Evolutionary conservation across 2,113 vertebrate genomes (phyloP).

Genomic region (Engraulis encrasicolus): DNA sequence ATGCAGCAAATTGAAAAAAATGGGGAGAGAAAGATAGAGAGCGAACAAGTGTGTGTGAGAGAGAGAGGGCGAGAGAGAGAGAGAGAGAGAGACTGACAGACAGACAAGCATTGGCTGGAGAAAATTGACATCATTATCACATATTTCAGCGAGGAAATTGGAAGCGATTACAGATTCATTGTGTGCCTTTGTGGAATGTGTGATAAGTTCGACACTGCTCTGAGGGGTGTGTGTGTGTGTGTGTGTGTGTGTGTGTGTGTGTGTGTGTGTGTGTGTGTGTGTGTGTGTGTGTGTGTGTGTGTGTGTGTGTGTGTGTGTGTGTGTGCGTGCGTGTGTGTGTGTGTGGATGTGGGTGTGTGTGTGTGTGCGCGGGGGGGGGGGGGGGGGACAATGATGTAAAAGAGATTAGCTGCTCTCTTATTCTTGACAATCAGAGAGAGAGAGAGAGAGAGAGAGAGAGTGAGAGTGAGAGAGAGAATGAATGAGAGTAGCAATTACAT

Average conservation of each 20-base stretch:
- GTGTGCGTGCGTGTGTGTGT: no score
- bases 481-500: no score
- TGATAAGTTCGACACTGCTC: conserved; percentile 25
- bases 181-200: conserved; percentile 40
- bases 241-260: no score
- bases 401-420: conserved; percentile 21
- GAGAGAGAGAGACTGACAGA: conserved; percentile 43
- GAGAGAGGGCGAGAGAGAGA: conserved; percentile 39
- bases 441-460: no score
- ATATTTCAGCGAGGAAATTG: conserved; percentile 43
- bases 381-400: neutral
- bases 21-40: conserved; percentile 43
- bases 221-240: no score
- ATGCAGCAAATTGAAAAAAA: conserved; percentile 64
- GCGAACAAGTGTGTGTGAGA: conserved; percentile 31
- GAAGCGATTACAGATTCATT: conserved; percentile 35
- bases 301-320: no score
- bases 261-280: no score
- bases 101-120: conserved; percentile 9
- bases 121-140: conserved; percentile 61
- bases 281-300: no score
- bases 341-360: no score
- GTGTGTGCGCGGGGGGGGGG: neutral
- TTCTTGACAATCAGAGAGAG: neutral
- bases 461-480: conserved; percentile 19